Percentiles rank a stretch among this genome's conserved stretches.
Conservation (phyloP, 2,797 vertebrate genomes). For the Eurystomus glaucurus region DNA sequence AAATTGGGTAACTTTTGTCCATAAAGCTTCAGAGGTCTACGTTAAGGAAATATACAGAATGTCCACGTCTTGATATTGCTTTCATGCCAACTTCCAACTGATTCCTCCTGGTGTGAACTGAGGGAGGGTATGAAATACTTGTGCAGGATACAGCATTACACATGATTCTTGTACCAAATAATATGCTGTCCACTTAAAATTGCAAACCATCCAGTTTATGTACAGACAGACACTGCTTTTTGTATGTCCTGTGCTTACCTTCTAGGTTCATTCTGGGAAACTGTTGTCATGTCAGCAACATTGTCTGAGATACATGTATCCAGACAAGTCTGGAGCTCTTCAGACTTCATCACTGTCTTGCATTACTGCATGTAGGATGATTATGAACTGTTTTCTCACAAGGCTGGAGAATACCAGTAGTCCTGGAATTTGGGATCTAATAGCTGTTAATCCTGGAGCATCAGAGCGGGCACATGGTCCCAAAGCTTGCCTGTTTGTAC, state of each 20-base stretch:
- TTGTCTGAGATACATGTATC: background rate
- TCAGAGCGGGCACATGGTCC: background rate
- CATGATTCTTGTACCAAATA: background rate
- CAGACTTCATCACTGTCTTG: background rate
- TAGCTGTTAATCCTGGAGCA: background rate
- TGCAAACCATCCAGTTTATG: background rate
- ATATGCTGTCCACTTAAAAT: background rate
- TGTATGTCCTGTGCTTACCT: background rate
- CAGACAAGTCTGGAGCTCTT: slow-evolving; percentile 3
- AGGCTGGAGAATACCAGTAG: background rate
- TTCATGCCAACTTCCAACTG: background rate
- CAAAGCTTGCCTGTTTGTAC: background rate
- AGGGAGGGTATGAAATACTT: background rate
- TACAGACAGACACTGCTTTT: background rate
- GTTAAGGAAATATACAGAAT: background rate
- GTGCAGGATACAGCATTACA: background rate
- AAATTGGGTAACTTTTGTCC: background rate
- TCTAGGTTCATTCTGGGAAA: background rate
- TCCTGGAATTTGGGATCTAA: background rate
- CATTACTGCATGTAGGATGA: background rate
- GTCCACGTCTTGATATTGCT: background rate
- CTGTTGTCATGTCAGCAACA: background rate
- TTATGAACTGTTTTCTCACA: background rate
- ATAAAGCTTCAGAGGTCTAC: background rate
- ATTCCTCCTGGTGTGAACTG: background rate